Evolutionary conservation across 2,888 invertebrate species (phyloP), one percentile per base, ranked within the genome.

Genomic region (Yponomeuta sedellus): DNA sequence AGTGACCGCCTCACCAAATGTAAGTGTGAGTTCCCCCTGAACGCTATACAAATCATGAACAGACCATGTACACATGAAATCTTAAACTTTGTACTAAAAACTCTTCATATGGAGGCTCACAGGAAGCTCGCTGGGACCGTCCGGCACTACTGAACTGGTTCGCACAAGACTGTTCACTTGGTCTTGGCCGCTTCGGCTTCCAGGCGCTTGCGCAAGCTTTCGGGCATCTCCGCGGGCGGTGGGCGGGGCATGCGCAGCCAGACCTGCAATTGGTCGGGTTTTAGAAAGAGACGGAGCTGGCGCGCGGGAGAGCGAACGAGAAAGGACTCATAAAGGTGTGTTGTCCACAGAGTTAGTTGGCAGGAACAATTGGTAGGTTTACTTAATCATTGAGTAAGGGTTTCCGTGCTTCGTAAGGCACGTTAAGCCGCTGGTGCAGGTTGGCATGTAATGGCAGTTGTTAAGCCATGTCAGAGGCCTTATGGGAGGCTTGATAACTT

Each of bases 161-260:
- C 16, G 12, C 1, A 52, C 16, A 12, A 16, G 44, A 2, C 16
- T 52, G 66, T 82, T 87, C 79, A 86, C 81, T 88, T 84, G 57
- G 78, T 67, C 70, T 83, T 84, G 11, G 81, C 85, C 66, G 79
- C 86, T 62, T 89, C 87, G 0, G 90, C 92, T 68, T 88, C 92
- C 40, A 94, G 82, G 72, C 97, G 95, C 86, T 93, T 93, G 85
- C 95, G 96, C 79, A 98, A 92, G 16, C 96, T 96, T 82, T 97
- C 98, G 19, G 98, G 98, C 98, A 98, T 98, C 88, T 96, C 95
- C 76, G 98, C 97, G 78, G 98, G 98, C 81, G 99, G 98, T 69
- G 98, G 98, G 75, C 99, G 95, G 68, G 98, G 99, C 92, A 99
- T 95, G 71, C 94, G 92, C 72, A 96, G 93, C 76, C 91, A 93